Base-by-base conservation (phyloP, 2,797 vertebrate genomes). In the Urosaurus nigricauda region DNA sequence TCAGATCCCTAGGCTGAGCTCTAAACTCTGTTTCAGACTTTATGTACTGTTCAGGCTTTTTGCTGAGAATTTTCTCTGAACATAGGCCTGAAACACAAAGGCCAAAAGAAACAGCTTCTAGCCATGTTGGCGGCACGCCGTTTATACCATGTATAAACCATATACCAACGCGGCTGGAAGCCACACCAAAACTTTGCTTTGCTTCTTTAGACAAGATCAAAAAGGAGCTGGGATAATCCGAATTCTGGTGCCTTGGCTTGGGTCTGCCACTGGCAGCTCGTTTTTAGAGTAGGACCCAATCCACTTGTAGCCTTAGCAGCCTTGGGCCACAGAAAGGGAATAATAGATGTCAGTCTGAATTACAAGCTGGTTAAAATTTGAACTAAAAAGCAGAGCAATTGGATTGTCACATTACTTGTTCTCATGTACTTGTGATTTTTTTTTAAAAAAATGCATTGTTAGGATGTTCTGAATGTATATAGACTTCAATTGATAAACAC, bases 401-500 rank as follows among this genome's bases (percentile, higher is more conserved):
- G 84, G 83, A 56, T 17, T 51, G 19, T 12, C 17, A 51, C 7
- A 65, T 65, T 63, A 17, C 79, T 60, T 68, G 60, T 40, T 83
- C 19, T 8, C 58, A 56, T 60, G 53, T 3, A 56, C n/a, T 14
- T 12, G 12, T 24, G 9, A 35, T 56, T 58, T 60, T 60, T 60
- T 60, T 58, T 58, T 24, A 93, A 96, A 96, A 91, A 93, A 29
- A 81, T 93, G 91, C 93, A 96, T 94, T 93, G 86, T 93, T 96
- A 93, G 93, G 95, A 89, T 94, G 93, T 92, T 96, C 94, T 92
- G 90, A 94, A 96, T 87, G 96, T 94, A 73, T 90, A 95, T 90
- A 79, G 51, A 17, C 9, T n/a, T 1, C 16, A 79, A 56, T 19
- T 51, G 13, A 32, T 56, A n/a, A 78, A 79, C 51, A 79, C 2